Conservation (phyloP, 2,888 invertebrate species). For the Tridacna gigas region DNA sequence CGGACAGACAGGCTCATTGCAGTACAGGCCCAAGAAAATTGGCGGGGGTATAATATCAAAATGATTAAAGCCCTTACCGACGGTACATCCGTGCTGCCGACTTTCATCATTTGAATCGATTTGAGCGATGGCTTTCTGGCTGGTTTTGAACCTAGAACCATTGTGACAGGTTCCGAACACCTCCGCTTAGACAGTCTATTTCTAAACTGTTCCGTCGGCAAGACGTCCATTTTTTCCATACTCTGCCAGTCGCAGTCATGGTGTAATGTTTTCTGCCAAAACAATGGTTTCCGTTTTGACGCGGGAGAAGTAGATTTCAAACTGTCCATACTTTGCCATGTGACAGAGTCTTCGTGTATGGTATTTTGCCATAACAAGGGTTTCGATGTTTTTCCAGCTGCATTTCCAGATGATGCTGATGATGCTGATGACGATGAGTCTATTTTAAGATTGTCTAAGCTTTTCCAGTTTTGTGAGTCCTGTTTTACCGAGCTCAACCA, state of each 20-base stretch:
- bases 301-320: constrained; percentile 8
- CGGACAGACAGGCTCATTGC: too few relatives aligned
- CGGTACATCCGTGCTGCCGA: constrained; percentile 52
- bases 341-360: constrained; percentile 48
- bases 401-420: background rate
- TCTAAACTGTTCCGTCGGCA: constrained; percentile 29
- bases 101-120: constrained; percentile 54
- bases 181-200: constrained; percentile 38
- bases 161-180: constrained; percentile 51
- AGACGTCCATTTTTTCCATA: constrained; percentile 27
- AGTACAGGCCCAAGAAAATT: too few relatives aligned
- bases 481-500: constrained; percentile 57
- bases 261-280: constrained; percentile 17
- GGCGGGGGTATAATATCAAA: background rate
- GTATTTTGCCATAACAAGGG: constrained; percentile 51
- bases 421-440: constrained; percentile 4
- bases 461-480: constrained; percentile 50
- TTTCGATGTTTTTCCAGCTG: constrained; percentile 24
- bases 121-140: constrained; percentile 54
- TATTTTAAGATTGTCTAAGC: constrained; percentile 31
- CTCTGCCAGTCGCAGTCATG: constrained; percentile 23
- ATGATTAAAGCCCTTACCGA: constrained; percentile 43
- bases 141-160: constrained; percentile 34
- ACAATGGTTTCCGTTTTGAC: constrained; percentile 11
- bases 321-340: constrained; percentile 50